phyloP scores from a whole-genome alignment of 2,113 vertebrate species.

The Menura novaehollandiae region DNA sequence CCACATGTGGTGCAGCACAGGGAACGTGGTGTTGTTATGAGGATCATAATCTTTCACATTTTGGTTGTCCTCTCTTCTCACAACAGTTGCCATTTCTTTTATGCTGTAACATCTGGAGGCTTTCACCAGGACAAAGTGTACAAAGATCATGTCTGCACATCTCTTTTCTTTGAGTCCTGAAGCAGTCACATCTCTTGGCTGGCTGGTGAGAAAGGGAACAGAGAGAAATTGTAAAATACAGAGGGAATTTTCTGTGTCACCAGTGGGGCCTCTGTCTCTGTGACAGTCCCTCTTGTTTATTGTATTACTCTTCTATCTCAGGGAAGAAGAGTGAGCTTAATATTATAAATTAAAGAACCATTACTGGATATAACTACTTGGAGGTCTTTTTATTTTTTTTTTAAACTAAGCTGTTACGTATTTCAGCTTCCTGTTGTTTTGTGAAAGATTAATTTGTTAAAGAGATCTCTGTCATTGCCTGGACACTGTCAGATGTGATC shows the following conservation, averaged over 20 bases:
- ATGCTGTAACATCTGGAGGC: background rate
- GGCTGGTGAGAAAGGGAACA: background rate
- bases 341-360: background rate
- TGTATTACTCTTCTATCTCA: background rate
- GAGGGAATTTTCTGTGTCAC: background rate
- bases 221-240: background rate
- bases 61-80: background rate
- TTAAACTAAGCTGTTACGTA: background rate
- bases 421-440: background rate
- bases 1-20: accelerated
- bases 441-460: background rate
- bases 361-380: background rate
- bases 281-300: background rate
- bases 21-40: accelerated
- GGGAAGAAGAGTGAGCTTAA: background rate
- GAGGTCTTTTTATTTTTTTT: background rate
- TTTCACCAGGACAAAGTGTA: background rate
- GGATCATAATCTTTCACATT: background rate
- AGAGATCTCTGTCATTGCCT: background rate
- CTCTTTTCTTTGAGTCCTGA: background rate
- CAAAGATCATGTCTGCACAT: background rate
- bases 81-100: background rate
- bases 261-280: background rate
- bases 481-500: background rate
- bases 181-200: background rate